A percentile compares a stretch with the other conserved stretches of the same genome.
Conservation (phyloP, 2,113 vertebrate species). For the Nanorana parkeri region DNA sequence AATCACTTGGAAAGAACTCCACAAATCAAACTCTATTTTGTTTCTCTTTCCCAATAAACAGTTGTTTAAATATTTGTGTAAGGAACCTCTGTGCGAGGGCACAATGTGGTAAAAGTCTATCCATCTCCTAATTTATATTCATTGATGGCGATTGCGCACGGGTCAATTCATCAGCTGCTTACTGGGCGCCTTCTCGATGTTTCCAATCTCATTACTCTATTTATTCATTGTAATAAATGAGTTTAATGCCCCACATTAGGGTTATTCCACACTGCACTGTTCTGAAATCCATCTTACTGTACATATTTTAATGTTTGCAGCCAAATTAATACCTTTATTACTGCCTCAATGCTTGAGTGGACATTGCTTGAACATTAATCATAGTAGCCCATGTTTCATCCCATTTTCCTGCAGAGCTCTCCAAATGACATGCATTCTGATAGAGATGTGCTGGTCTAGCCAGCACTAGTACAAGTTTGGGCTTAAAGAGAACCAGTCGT, state of each 20-base stretch:
- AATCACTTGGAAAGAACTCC: neutral
- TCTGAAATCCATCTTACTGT: conserved; percentile 72
- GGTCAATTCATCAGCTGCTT: conserved; percentile 70
- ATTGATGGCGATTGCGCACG: conserved; percentile 69
- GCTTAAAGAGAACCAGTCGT: neutral
- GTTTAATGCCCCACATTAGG: conserved; percentile 75
- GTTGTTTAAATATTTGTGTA: conserved; percentile 14
- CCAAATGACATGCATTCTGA: neutral
- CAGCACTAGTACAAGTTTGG: neutral
- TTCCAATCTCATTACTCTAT: conserved; percentile 79
- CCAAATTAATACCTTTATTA: conserved; percentile 77
- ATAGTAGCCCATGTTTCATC: conserved; percentile 60
- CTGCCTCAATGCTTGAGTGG: conserved; percentile 71
- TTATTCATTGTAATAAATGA: conserved; percentile 77
- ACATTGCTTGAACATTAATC: conserved; percentile 70
- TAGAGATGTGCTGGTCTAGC: conserved; percentile 34
- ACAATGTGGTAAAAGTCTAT: conserved; percentile 67
- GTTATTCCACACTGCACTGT: conserved; percentile 70
- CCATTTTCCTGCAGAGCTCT: conserved; percentile 29
- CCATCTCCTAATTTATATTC: conserved; percentile 79
- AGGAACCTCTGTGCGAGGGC: conserved; percentile 57
- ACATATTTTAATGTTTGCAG: conserved; percentile 68
- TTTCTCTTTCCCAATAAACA: conserved; percentile 7
- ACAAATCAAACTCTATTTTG: neutral
- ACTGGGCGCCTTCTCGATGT: conserved; percentile 63